Conservation (phyloP, 2,888 invertebrate genomes). For the Choristoneura rosaceana region DNA sequence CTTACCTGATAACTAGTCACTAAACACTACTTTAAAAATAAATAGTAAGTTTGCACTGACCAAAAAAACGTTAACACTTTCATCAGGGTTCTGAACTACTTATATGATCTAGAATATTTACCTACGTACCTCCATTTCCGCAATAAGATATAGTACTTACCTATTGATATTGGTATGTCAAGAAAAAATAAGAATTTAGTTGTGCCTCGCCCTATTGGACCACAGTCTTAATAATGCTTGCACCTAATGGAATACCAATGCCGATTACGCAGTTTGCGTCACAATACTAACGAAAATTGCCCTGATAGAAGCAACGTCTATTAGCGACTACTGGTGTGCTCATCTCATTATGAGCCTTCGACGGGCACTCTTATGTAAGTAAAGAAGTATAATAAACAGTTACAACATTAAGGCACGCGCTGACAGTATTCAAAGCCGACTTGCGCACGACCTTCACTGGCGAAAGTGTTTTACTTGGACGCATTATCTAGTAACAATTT, state of each 20-base stretch:
- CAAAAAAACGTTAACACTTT: not conserved
- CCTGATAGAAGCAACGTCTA: conserved; percentile 7
- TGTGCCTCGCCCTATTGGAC: not conserved
- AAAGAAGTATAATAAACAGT: conserved; percentile 46
- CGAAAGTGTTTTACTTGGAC: conserved; percentile 76
- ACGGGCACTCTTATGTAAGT: conserved; percentile 36
- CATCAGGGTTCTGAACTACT: not conserved
- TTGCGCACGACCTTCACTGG: conserved; percentile 67
- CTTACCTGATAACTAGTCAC: not conserved
- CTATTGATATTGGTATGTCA: not conserved
- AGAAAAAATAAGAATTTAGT: not conserved
- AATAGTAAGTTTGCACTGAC: not conserved
- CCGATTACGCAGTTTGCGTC: conserved; percentile 28
- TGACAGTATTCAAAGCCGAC: conserved; percentile 65
- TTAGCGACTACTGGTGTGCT: conserved; percentile 28
- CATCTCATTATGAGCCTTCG: conserved; percentile 28
- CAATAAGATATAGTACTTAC: not conserved
- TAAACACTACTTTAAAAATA: not conserved
- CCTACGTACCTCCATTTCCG: no score
- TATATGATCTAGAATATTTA: not conserved
- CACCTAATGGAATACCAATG: conserved; percentile 29
- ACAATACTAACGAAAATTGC: conserved; percentile 15
- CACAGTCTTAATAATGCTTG: not conserved
- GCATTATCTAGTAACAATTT: conserved; percentile 50
- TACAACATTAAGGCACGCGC: conserved; percentile 57